Evolutionary conservation across 2,888 invertebrate genomes (phyloP), one percentile per base, ranked within the genome.

Genomic region (Actias luna): DNA sequence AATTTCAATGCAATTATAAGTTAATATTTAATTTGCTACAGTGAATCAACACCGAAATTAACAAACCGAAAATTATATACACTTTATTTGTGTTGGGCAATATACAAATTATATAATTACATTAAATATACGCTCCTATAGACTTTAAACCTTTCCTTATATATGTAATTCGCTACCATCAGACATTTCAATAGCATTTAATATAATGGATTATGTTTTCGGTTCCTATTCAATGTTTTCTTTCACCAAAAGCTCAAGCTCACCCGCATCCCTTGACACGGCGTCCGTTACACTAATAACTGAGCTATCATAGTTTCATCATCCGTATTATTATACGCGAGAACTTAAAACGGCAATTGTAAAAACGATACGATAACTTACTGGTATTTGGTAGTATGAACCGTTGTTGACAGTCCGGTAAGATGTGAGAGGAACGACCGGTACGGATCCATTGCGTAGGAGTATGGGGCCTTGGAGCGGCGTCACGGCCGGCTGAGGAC

Each of bases 401-500:
- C 97, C 97, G 88, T 97, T 97, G 88, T 96, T 97, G 77, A 96
- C 92, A 72, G 96, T 96, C 59, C 96, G 96, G 89, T 97, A 97
- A 61, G 97, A 96, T 73, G 97, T 97, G 57, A 97, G 93, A 27
- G 97, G 97, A 67, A 97, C 97, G 7, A 97, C 97, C 58, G 97
- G 97, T 60, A 97, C 97, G 57, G 95, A 95, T 65, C 97, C 97
- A 84, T 97, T 97, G 87, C 96, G 96, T 71, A 97, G 87, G 78
- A 94, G 95, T 82, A 97, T 97, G n/a, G 97, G 97, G 39, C 97
- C 97, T 85, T 97, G 97, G 65, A 97, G 96, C 31, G 97, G 97
- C 27, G 97, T 97, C 60, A 97, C 96, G 18, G 95, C 94, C 33
- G 89, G 90, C 67, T 95, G 94, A 70, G 85, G 73, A 82, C 84